Base-by-base conservation (phyloP, 1,140 invertebrate genomes). In the Pinna nobilis region DNA sequence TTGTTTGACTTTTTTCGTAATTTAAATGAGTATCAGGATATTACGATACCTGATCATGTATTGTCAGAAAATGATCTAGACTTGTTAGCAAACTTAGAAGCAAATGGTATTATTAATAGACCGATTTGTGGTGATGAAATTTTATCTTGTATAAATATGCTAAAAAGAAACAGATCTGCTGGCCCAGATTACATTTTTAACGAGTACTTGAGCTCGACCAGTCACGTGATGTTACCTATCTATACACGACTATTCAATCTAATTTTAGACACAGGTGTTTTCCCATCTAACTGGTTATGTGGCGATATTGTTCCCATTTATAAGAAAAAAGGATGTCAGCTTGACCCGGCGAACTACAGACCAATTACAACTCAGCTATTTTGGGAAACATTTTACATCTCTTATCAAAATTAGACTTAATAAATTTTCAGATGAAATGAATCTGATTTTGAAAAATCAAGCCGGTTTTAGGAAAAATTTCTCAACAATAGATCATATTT, bases 371-470 rank as follows among this genome's bases (percentile, higher is more conserved):
- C 39, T 44, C n/a, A 44, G 39, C n/a, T 9, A 9, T 44, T 44
- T 44, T 44, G 39, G 39, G 39, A n/a, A n/a, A n/a, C n/a, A n/a
- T n/a, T n/a, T n/a, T n/a, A n/a, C n/a, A n/a, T n/a, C n/a, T n/a
- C n/a, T 44, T 44, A 44, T 44, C 9, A 44, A 44, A 11, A n/a
- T 44, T 9, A 44, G 39, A 44, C 39, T 44, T 44, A 44, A 44
- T 44, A n/a, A 44, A 44, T 44, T 44, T 44, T 44, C 39, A 44
- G 39, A 44, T 44, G 39, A 44, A 44, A 44, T 44, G 39, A 44
- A 44, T 44, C 9, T 44, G 9, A 44, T 44, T 44, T 44, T 44
- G n/a, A n/a, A 44, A 44, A 44, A 44, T 44, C 39, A 44, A 44
- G 39, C n/a, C 9, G 39, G 39, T n/a, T n/a, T n/a, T n/a, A n/a